Evolutionary conservation across 2,797 vertebrate species (phyloP).

Genomic region (Acipenser transmontanus): DNA sequence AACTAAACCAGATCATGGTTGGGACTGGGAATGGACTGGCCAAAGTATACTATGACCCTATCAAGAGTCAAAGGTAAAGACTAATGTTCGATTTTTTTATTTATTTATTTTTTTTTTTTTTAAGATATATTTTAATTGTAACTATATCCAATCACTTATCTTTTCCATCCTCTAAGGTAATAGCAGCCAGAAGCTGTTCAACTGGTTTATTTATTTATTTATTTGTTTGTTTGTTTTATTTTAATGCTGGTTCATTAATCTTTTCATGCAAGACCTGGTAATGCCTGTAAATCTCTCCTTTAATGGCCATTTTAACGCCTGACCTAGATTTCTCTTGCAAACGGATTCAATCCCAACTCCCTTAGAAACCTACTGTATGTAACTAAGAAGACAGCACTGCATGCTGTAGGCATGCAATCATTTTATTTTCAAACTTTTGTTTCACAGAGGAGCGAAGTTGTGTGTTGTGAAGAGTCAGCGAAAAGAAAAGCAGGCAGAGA

Average conservation of each 20-base stretch:
- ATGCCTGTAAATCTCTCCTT: background rate
- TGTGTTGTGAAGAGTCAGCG: constrained; percentile 91
- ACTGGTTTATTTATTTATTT: constrained; percentile 2
- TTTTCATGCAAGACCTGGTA: background rate
- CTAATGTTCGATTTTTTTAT: background rate
- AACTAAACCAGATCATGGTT: constrained; percentile 96
- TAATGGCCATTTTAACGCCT: background rate
- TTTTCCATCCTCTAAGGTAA: background rate
- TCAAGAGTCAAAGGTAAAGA: constrained; percentile 87
- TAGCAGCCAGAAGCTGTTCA: too few relatives aligned
- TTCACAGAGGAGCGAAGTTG: constrained; percentile 83
- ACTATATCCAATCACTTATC: too few relatives aligned
- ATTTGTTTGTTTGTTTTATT: constrained; percentile 1
- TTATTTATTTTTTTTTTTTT: background rate
- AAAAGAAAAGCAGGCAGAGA: constrained; percentile 85
- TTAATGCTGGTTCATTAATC: background rate
- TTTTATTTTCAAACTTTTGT: background rate
- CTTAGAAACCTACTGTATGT: background rate
- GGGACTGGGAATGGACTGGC: constrained; percentile 89
- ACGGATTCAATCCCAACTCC: background rate
- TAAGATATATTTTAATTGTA: background rate
- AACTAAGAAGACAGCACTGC: background rate
- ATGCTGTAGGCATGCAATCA: background rate
- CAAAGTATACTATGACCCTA: constrained; percentile 92
- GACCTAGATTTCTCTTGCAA: background rate